These are phyloP conservation scores for Pelochelys cantorii DNA, from an alignment of 2,797 vertebrate genomes.

Conservation along the genomic window DNA sequence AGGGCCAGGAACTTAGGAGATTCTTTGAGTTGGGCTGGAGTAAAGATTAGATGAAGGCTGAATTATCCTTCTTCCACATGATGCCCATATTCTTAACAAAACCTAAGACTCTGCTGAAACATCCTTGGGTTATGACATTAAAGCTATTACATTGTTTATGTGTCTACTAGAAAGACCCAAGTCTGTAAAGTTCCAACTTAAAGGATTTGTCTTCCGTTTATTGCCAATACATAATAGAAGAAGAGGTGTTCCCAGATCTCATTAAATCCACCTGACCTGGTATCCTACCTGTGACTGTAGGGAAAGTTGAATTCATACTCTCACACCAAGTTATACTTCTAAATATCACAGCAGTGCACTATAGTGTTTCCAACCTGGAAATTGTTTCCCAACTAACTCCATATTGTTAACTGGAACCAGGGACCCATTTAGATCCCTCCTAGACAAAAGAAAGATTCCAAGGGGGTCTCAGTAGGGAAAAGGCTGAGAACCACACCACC, in stretches of 20 bases:
- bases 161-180: not conserved
- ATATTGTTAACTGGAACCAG: not conserved
- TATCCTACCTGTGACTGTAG: no score
- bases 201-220: not conserved
- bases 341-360: not conserved
- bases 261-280: not conserved
- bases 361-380: rapidly evolving
- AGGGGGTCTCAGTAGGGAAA: not conserved
- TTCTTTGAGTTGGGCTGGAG: not conserved
- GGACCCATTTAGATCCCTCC: not conserved
- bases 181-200: not conserved
- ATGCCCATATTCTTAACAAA: not conserved
- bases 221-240: not conserved
- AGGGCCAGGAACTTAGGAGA: not conserved
- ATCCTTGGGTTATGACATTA: not conserved
- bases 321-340: not conserved
- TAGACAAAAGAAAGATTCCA: not conserved
- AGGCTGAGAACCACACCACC: not conserved
- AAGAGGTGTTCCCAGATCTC: not conserved
- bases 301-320: not conserved
- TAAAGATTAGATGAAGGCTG: not conserved
- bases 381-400: not conserved
- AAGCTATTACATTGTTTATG: not conserved
- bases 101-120: not conserved
- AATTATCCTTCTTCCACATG: not conserved